A percentile compares a stretch with the other conserved stretches of the same genome.
These are phyloP conservation scores for Norana najaformis DNA, from an alignment of 2,888 invertebrate species.

Conservation along the genomic window DNA sequence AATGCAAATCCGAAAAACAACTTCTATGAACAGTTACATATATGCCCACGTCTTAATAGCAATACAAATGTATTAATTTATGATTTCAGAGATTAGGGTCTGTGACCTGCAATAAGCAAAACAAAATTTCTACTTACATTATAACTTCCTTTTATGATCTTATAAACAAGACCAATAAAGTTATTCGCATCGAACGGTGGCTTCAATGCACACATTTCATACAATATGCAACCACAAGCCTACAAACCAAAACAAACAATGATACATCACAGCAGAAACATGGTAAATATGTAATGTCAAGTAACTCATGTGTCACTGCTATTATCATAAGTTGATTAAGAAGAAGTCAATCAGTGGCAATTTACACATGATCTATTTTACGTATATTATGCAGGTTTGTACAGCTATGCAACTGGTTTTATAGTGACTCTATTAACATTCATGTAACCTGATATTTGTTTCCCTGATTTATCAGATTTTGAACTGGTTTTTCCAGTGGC, in stretches of 20 bases:
- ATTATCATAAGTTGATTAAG: not conserved
- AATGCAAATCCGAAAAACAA: not conserved
- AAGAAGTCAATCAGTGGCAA: not conserved
- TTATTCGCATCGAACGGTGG: constrained; percentile 60
- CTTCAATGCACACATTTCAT: constrained; percentile 56
- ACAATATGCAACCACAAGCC: constrained; percentile 60
- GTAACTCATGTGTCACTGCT: not conserved
- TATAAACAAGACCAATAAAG: constrained; percentile 57
- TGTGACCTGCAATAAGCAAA: too few species aligned
- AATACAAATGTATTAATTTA: not conserved
- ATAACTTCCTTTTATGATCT: constrained; percentile 50
- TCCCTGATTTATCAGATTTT: too few species aligned
- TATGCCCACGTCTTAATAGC: not conserved
- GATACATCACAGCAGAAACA: too few species aligned
- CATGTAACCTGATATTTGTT: too few species aligned
- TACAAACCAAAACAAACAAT: constrained; percentile 37
- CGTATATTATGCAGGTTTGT: too few species aligned
- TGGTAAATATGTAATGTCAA: not conserved
- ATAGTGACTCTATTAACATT: too few species aligned
- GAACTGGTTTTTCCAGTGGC: too few species aligned
- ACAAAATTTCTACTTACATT: constrained; percentile 19
- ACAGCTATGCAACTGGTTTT: too few species aligned
- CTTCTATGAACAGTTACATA: not conserved
- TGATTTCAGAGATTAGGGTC: not conserved
- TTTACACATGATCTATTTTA: not conserved